Conservation (phyloP, 2,113 vertebrate species). For the Irena cyanogastra region DNA sequence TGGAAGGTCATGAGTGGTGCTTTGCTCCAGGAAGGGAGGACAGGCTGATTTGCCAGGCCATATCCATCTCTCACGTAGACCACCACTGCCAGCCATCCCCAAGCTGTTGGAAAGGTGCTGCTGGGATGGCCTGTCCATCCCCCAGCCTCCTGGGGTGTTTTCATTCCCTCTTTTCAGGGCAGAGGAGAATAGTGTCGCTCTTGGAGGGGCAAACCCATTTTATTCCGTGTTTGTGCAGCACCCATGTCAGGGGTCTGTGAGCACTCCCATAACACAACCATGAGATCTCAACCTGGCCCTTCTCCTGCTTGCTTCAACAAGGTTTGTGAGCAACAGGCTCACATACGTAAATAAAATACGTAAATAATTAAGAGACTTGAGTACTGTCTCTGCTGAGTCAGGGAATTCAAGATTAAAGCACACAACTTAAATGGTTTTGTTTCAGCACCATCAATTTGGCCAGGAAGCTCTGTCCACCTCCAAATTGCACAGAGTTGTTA, state of each 20-base stretch:
- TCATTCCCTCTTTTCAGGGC: not conserved
- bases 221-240: not conserved
- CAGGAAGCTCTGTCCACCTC: not conserved
- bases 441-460: not conserved
- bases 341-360: fast-evolving
- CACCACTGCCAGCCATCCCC: not conserved
- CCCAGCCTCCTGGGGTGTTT: fast-evolving
- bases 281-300: not conserved
- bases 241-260: not conserved
- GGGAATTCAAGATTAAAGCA: not conserved
- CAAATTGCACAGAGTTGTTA: not conserved
- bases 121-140: not conserved
- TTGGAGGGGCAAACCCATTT: not conserved
- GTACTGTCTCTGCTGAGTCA: not conserved
- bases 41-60: not conserved
- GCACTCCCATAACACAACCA: not conserved
- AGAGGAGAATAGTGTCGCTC: fast-evolving
- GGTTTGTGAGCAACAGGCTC: not conserved
- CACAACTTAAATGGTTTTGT: not conserved
- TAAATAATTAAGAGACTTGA: not conserved
- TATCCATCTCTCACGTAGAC: not conserved
- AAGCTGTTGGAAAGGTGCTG: not conserved
- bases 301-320: not conserved
- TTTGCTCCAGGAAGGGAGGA: not conserved
- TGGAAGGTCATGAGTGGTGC: not conserved